These are phyloP conservation scores for Enteromius paludinosus DNA, from an alignment of 2,797 vertebrate species.

Conservation along the genomic window DNA sequence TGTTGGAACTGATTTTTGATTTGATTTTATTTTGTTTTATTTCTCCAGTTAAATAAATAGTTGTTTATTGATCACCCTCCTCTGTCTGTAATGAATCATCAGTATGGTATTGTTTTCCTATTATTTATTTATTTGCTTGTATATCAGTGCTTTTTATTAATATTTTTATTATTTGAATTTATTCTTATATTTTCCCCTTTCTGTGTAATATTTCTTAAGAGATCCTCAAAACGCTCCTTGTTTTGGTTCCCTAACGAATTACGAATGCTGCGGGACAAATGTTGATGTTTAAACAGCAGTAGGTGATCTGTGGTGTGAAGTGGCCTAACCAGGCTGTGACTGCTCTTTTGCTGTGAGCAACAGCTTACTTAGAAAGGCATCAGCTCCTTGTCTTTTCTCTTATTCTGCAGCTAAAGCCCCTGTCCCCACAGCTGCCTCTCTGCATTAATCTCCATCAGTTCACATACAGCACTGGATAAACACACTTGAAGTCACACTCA, in stretches of 20 bases:
- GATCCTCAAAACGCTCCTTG: not conserved
- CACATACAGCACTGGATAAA: slow-evolving; percentile 42
- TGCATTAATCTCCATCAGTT: slow-evolving; percentile 76
- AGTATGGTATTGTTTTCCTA: too few species aligned
- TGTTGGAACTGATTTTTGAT: too few species aligned
- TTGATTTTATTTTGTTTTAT: too few species aligned
- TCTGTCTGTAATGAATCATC: too few species aligned
- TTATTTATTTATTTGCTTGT: not conserved
- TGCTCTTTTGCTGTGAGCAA: slow-evolving; percentile 72
- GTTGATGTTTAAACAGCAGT: slow-evolving; percentile 68
- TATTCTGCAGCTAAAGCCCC: slow-evolving; percentile 65
- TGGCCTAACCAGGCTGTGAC: slow-evolving; percentile 48
- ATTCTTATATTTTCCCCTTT: not conserved
- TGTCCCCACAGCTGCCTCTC: slow-evolving; percentile 71
- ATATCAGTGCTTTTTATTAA: too few species aligned
- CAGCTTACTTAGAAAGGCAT: slow-evolving; percentile 68
- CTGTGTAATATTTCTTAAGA: not conserved
- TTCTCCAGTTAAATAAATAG: too few species aligned
- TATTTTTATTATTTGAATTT: not conserved
- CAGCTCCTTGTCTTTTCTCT: slow-evolving; percentile 68
- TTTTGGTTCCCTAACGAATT: not conserved
- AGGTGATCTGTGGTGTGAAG: slow-evolving; percentile 53
- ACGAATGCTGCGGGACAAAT: slow-evolving; percentile 1
- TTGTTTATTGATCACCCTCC: too few species aligned
- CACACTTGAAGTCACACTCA: slow-evolving; percentile 60